These are phyloP conservation scores for Phaonia tiefii DNA, from an alignment of 2,888 invertebrate genomes.

Conservation along the genomic window DNA sequence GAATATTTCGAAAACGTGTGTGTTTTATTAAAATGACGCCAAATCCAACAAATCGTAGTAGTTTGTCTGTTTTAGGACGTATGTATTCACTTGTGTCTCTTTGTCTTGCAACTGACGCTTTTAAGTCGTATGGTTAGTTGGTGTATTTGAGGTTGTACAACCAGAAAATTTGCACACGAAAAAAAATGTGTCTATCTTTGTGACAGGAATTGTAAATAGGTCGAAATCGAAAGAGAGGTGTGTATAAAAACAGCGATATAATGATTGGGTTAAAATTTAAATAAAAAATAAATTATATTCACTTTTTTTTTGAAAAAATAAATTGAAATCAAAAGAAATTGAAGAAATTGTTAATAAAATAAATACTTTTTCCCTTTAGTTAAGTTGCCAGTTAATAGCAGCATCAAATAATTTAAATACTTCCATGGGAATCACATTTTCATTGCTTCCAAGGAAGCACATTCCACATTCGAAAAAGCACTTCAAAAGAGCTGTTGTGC, in stretches of 20 bases:
- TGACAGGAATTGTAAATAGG: conserved; percentile 19
- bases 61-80: background rate
- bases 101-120: background rate
- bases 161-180: too few relatives aligned
- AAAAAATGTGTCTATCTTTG: background rate
- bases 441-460: too few relatives aligned
- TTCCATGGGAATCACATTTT: too few relatives aligned
- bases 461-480: too few relatives aligned
- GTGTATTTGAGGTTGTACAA: conserved; percentile 4
- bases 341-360: too few relatives aligned
- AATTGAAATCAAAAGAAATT: background rate
- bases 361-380: too few relatives aligned
- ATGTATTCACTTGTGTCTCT: too few relatives aligned
- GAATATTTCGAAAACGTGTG: conserved; percentile 38
- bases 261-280: background rate
- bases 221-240: background rate
- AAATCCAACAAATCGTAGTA: background rate
- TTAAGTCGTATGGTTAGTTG: conserved; percentile 1
- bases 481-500: too few relatives aligned
- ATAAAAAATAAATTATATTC: background rate
- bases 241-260: background rate
- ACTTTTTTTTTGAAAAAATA: too few relatives aligned
- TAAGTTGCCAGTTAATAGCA: too few relatives aligned
- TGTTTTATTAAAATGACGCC: conserved; percentile 31
- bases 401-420: too few relatives aligned